phyloP scores from a whole-genome alignment of 2,888 invertebrate genomes.

The Phyllotreta cruciferae region DNA sequence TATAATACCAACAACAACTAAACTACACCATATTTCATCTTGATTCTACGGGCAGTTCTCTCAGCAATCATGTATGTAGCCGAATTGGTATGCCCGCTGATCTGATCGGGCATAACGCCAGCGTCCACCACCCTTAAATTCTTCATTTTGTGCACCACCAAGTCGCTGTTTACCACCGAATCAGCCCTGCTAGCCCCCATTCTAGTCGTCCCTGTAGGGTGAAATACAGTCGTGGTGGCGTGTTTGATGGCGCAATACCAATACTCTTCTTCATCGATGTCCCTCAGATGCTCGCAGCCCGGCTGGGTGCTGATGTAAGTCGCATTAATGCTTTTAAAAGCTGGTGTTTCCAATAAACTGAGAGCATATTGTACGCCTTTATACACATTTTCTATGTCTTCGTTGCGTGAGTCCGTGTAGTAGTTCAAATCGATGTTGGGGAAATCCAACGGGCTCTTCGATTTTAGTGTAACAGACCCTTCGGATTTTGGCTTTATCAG shows the following conservation, averaged over 20 bases:
- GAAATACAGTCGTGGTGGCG: slow-evolving; percentile 59
- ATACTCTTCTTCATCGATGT: slow-evolving; percentile 51
- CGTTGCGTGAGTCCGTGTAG: slow-evolving; percentile 39
- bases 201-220: slow-evolving; percentile 63
- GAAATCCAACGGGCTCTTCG: slow-evolving; percentile 48
- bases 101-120: slow-evolving; percentile 63
- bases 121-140: slow-evolving; percentile 64
- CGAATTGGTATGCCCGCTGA: slow-evolving; percentile 63
- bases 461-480: slow-evolving; percentile 47
- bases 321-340: slow-evolving; percentile 68
- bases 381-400: slow-evolving; percentile 72
- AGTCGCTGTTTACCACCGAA: slow-evolving; percentile 64
- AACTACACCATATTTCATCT: no score
- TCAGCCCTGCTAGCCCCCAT: slow-evolving; percentile 62
- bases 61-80: slow-evolving; percentile 65
- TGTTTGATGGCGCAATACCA: slow-evolving; percentile 61
- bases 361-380: slow-evolving; percentile 62
- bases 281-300: slow-evolving; percentile 49
- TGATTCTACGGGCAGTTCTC: slow-evolving; percentile 55
- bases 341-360: slow-evolving; percentile 59
- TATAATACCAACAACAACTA: no score
- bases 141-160: slow-evolving; percentile 62
- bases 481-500: slow-evolving; percentile 49
- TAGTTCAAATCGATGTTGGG: slow-evolving; percentile 48
- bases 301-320: slow-evolving; percentile 55